phyloP scores from a whole-genome alignment of 2,797 vertebrate species.

The Neosalanx taihuensis region DNA sequence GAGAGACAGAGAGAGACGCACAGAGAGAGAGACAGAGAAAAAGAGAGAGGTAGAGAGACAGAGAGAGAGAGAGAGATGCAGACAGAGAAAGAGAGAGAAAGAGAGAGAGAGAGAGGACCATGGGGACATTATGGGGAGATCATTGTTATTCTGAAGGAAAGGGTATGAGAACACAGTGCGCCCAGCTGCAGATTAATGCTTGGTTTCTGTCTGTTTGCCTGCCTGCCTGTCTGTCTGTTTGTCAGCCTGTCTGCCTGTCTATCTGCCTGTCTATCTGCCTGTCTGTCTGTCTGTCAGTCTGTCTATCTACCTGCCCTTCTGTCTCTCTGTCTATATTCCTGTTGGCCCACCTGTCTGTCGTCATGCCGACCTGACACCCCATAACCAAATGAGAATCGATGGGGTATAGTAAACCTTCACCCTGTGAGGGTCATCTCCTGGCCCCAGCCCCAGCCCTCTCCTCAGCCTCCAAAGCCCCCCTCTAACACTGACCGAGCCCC shows the following conservation, averaged over 20 bases:
- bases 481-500: slow-evolving; percentile 1
- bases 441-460: background rate
- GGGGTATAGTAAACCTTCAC: slow-evolving; percentile 10
- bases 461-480: background rate
- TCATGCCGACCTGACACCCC: background rate
- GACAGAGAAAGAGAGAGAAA: background rate
- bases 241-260: background rate
- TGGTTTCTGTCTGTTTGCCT: background rate
- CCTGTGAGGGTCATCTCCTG: slow-evolving; percentile 7
- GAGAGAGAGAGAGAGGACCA: background rate
- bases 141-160: slow-evolving; percentile 24
- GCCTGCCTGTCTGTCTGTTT: no score
- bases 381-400: slow-evolving; percentile 20
- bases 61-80: background rate
- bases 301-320: no score
- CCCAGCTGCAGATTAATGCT: background rate
- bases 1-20: background rate
- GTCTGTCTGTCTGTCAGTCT: no score
- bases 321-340: no score
- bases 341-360: background rate
- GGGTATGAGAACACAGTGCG: background rate
- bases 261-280: no score
- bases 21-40: background rate
- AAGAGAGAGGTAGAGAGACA: background rate
- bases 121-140: slow-evolving; percentile 4